Base-by-base conservation (phyloP, 1,140 invertebrate genomes). In the Scaptodrosophila lebanonensis region DNA sequence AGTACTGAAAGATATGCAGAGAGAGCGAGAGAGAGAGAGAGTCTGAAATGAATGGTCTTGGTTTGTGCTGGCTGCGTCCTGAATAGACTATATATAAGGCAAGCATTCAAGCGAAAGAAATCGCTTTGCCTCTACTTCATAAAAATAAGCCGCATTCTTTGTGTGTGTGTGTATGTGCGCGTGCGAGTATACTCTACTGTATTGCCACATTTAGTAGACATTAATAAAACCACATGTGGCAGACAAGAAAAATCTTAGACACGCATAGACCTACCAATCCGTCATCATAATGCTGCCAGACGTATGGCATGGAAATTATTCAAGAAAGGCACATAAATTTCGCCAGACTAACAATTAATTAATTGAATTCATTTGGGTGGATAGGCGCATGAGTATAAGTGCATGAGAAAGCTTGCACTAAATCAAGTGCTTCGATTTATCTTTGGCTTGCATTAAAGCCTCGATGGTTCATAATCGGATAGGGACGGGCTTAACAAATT, bases 301-400 rank as follows among this genome's bases (percentile, higher is more conserved):
- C 67, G 68, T 73, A 65, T 42, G 47, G 58, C 8, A 25, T 25
- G 22, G 22, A 25, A 3, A 25, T 25, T 3, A n/a, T 25, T 4
- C 8, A 25, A 25, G 22, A n/a, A n/a, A n/a, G n/a, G n/a, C n/a
- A n/a, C n/a, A n/a, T n/a, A 25, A 3, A 25, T 75, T 76, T 58
- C 72, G 57, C 36, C 53, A 38, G 54, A 77, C 63, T 72, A 79
- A n/a, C n/a, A n/a, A n/a, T n/a, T n/a, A 77, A 77, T 77, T 77
- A 77, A 77, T 77, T 77, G 73, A 77, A 77, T 77, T 77, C 67
- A 77, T 77, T 77, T 79, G 65, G 54, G 16, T 68, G 79, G 68
- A 79, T 68, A 72, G 65, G 79, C 67, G 49, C 25, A 49, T 25
- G 42, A 20, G 29, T 40, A 53, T 48, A 39, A 15, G 32, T 36